These are phyloP conservation scores for Esperia sulphurella DNA, from an alignment of 2,888 invertebrate species.

Conservation along the genomic window DNA sequence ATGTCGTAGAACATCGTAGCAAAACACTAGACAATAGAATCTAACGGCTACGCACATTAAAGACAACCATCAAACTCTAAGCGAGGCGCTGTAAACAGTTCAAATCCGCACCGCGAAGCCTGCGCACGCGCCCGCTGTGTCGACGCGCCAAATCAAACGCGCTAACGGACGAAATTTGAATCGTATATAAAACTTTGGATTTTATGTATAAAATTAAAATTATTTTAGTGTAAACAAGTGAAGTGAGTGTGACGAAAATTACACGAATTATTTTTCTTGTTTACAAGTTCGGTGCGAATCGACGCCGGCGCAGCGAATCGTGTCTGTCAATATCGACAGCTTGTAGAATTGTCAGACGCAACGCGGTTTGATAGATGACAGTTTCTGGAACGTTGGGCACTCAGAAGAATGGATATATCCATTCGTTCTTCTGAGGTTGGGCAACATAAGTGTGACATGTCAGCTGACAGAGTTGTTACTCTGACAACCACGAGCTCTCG, in stretches of 20 bases:
- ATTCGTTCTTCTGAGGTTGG: too few species aligned
- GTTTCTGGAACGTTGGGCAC: conserved; percentile 13
- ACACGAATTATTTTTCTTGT: background rate
- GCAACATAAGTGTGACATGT: conserved; percentile 1
- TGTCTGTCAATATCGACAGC: conserved; percentile 3
- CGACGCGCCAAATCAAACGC: conserved; percentile 24
- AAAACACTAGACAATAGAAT: background rate
- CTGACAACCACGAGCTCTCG: conserved; percentile 24
- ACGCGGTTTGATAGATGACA: conserved; percentile 4
- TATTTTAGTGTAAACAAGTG: background rate
- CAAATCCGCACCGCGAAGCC: conserved; percentile 58
- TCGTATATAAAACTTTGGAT: conserved; percentile 20
- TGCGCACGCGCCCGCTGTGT: conserved; percentile 59
- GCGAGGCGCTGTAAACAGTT: conserved; percentile 59
- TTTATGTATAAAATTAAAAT: too few species aligned
- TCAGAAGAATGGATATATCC: too few species aligned
- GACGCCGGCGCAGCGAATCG: conserved; percentile 11
- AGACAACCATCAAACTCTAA: conserved; percentile 13
- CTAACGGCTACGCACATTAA: too few species aligned
- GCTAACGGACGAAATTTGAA: conserved; percentile 25
- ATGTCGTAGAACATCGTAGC: conserved; percentile 1
- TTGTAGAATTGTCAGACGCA: conserved; percentile 10
- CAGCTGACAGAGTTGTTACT: conserved; percentile 16
- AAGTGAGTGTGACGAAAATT: conserved; percentile 5
- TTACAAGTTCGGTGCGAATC: conserved; percentile 22